Conservation (phyloP, 2,888 invertebrate species). For the Habroteleia sp. region DNA sequence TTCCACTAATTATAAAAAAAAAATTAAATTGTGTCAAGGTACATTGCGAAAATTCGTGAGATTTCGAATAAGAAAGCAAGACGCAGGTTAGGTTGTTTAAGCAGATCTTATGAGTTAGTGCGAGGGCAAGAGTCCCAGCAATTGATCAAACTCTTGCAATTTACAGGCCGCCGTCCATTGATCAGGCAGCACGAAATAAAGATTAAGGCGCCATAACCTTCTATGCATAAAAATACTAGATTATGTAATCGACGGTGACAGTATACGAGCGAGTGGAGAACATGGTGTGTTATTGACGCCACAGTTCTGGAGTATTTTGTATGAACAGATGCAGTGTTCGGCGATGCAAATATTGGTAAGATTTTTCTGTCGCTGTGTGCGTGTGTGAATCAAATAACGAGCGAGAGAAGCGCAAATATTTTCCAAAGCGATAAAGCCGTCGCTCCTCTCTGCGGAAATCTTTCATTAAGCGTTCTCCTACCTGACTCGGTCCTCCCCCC, state of each 20-base stretch:
- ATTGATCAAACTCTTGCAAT: neutral
- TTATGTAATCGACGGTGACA: conserved; percentile 28
- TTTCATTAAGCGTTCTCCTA: conserved; percentile 75
- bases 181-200: neutral
- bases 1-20: conserved; percentile 38
- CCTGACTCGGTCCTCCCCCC: conserved; percentile 71
- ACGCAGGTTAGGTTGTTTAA: neutral
- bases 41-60: neutral
- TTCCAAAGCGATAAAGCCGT: conserved; percentile 57
- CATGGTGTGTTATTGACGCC: conserved; percentile 35
- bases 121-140: neutral
- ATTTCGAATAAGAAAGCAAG: neutral
- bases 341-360: conserved; percentile 50
- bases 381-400: conserved; percentile 51
- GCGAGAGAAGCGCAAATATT: conserved; percentile 61
- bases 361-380: conserved; percentile 28
- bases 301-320: conserved; percentile 32
- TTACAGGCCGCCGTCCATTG: neutral
- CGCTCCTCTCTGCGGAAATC: conserved; percentile 69
- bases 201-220: neutral
- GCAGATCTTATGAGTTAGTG: neutral
- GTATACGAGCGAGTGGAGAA: neutral
- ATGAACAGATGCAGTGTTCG: conserved; percentile 50
- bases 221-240: conserved; percentile 4
- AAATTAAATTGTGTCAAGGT: conserved; percentile 31